Conservation (phyloP, 1,140 invertebrate species). For the Dolichoris vasculosae region DNA sequence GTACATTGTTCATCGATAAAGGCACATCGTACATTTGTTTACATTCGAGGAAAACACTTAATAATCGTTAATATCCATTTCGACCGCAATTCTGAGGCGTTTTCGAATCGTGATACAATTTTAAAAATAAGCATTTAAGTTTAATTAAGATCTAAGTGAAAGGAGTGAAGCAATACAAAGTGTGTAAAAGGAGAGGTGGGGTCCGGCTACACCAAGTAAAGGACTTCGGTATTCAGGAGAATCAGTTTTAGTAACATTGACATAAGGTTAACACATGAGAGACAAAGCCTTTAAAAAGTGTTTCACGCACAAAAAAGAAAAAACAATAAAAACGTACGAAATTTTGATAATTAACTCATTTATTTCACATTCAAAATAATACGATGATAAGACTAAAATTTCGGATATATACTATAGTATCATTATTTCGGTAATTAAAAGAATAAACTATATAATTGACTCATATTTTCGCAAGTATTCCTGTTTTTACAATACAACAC, state of each 20-base stretch:
- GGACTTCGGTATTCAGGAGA: constrained; percentile 50
- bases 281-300: constrained; percentile 47
- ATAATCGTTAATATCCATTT: not conserved
- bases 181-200: constrained; percentile 63
- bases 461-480: constrained; percentile 41
- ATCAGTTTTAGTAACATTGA: constrained; percentile 52
- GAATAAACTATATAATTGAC: constrained; percentile 47
- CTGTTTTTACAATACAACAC: constrained; percentile 49
- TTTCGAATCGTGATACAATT: not conserved
- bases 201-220: constrained; percentile 73
- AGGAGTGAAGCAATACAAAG: constrained; percentile 49
- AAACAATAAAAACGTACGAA: constrained; percentile 48
- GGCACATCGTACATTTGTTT: not conserved
- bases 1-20: not conserved
- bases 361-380: constrained; percentile 54
- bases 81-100: not conserved
- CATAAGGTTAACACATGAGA: constrained; percentile 44
- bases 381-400: constrained; percentile 43
- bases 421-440: constrained; percentile 40
- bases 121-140: not conserved
- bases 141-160: constrained; percentile 48
- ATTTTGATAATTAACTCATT: constrained; percentile 52
- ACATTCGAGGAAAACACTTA: not conserved
- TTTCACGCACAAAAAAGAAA: constrained; percentile 49
- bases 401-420: constrained; percentile 39